Base-by-base conservation (phyloP, 2,797 vertebrate genomes). In the Monodelphis domestica region DNA sequence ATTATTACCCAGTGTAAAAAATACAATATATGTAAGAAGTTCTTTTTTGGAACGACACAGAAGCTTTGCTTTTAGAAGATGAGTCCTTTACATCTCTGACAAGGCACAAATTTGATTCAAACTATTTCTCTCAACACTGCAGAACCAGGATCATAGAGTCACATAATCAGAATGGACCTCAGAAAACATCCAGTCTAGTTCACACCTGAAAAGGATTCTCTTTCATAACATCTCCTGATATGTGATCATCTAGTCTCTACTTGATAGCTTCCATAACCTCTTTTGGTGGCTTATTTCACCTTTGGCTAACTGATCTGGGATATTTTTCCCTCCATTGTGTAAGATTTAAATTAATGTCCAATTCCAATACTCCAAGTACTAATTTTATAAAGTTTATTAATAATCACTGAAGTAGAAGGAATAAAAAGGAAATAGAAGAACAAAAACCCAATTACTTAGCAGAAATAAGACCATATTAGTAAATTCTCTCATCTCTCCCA, bases 31-130 rank as follows among this genome's bases (percentile, higher is more conserved):
- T 96, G 93, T 96, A 93, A 97, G 95, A 92, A 26, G 54, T 91
- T 96, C 94, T 97, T 97, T 97, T 95, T 93, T 57, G 91, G 90
- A 95, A 95, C 92, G 78, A 91, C 53, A 89, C 54, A 91, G 91
- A 96, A 91, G 90, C 78, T 94, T 70, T 89, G 45, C 87, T 97
- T 93, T 97, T 96, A 92, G 95, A 92, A 94, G 91, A 59, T n/a
- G 0, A 59, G 78, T 90, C 97, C 95, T 95, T 91, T 4, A 91
- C 57, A 87, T 91, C 54, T 87, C 92, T 30, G 0, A 29, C 51
- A n/a, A 94, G 21, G 57, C 89, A 92, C 87, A 91, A 53, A 88
- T 33, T 88, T 53, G 50, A 52, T n/a, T 92, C 89, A 57, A 87
- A 55, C 88, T 90, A 26, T 51, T 70, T 54, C 90, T 89, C 38